Percentiles rank a stretch among this genome's conserved stretches.
Conservation (phyloP, 2,888 invertebrate species). For the Miltochrista miniata region DNA sequence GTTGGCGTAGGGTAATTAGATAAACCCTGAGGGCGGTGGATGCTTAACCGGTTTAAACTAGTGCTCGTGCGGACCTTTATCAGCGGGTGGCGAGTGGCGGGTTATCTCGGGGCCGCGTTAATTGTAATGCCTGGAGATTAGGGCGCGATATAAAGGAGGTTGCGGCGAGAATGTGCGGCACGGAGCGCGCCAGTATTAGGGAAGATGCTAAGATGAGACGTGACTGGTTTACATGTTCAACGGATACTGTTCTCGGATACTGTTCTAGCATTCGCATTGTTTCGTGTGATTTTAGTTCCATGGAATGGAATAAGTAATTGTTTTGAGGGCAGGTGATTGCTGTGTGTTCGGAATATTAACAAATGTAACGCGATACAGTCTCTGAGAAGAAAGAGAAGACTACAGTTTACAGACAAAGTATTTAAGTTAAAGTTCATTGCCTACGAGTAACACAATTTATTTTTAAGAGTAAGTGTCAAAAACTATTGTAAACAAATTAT, state of each 20-base stretch:
- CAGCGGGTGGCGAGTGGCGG: constrained; percentile 81
- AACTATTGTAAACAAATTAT: too few relatives aligned
- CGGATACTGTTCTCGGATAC: constrained; percentile 19
- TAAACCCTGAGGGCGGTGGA: constrained; percentile 78
- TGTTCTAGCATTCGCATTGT: constrained; percentile 9
- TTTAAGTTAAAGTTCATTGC: too few relatives aligned
- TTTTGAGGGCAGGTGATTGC: background rate
- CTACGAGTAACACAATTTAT: too few relatives aligned
- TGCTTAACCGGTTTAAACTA: constrained; percentile 81
- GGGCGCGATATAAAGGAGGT: constrained; percentile 67
- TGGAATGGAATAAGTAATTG: background rate
- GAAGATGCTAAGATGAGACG: constrained; percentile 46
- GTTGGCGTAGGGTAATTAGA: constrained; percentile 78
- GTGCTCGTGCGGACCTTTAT: constrained; percentile 73
- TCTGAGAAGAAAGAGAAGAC: too few relatives aligned
- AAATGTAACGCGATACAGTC: too few relatives aligned
- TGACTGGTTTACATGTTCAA: constrained; percentile 41
- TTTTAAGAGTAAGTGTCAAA: too few relatives aligned
- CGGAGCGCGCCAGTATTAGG: constrained; percentile 48
- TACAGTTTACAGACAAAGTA: too few relatives aligned
- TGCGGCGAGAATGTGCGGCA: constrained; percentile 41
- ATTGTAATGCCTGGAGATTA: constrained; percentile 82
- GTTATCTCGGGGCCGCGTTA: constrained; percentile 81
- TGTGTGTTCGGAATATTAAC: background rate
- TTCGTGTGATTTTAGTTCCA: background rate